Evolutionary conservation across 2,888 invertebrate species (phyloP).

Genomic region (Stratiomys singularior): DNA sequence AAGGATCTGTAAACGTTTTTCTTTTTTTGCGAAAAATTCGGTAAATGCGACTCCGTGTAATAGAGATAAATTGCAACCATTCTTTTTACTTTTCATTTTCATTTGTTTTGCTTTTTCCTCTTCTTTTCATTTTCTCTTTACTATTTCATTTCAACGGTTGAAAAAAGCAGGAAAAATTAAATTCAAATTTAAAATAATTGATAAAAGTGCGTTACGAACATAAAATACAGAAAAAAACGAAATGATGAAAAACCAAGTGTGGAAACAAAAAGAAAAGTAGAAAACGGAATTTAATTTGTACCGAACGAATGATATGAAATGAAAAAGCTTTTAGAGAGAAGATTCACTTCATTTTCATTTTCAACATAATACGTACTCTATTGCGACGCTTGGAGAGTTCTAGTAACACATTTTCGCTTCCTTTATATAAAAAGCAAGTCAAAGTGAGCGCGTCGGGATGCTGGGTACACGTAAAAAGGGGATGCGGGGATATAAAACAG

Average conservation of each 20-base stretch:
- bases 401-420: constrained; percentile 43
- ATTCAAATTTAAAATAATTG: constrained; percentile 35
- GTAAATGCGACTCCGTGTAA: constrained; percentile 28
- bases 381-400: background rate
- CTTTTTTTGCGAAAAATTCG: background rate
- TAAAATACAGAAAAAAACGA: background rate
- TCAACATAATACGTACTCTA: constrained; percentile 9
- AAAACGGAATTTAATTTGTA: constrained; percentile 45
- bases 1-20: no score
- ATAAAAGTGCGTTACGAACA: constrained; percentile 33
- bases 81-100: constrained; percentile 2
- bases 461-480: background rate
- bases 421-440: background rate
- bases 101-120: background rate
- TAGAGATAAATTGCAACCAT: constrained; percentile 37
- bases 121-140: background rate
- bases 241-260: background rate
- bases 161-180: constrained; percentile 34
- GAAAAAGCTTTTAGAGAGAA: constrained; percentile 45
- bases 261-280: constrained; percentile 46
- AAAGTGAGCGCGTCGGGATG: background rate
- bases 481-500: no score
- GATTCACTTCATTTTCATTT: constrained; percentile 43
- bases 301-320: constrained; percentile 34
- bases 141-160: constrained; percentile 19